Evolutionary conservation across 2,113 vertebrate species (phyloP), one percentile per base, ranked within the genome.

Genomic region (Hemichromis elongatus): DNA sequence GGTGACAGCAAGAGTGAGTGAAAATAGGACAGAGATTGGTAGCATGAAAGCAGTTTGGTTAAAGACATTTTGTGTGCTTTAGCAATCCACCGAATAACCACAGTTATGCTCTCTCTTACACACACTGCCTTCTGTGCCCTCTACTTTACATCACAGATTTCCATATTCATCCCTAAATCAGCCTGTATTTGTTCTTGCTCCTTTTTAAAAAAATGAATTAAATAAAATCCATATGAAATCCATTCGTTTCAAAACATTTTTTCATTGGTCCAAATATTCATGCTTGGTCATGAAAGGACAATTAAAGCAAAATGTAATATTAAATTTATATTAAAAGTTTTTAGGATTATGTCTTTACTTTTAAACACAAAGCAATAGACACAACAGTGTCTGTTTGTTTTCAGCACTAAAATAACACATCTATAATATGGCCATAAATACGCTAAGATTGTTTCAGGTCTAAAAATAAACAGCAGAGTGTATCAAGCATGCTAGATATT

Each of bases 1-100:
- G 89, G 90, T 93, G 93, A 92, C 90, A 77, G 90, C 12, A 70
- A 86, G 88, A 90, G 42, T 89, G 84, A 90, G 83, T 59, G 73
- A 86, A 92, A 92, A 91, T 92, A 91, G 92, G 90, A 85, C 88
- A 93, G 81, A 85, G 91, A 90, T 63, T 86, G 90, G 83, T 75
- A 70, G 89, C 89, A 80, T 68, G 88, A 78, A 91, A 87, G 84
- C 63, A 54, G 83, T 86, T 86, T 90, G 89, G 91, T 91, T 91
- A 81, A 86, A 89, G 88, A 90, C 87, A 77, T 90, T 83, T 84
- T 28, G 47, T 85, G 90, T 84, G 83, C 92, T 90, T 92, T 86
- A 88, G 55, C 50, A 68, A 83, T 55, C 52, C 28, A 24, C 79
- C 40, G 18, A 80, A 86, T 83, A 82, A 81, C 54, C 80, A 83